phyloP scores from a whole-genome alignment of 2,797 vertebrate genomes.

The Garrulus glandarius region DNA sequence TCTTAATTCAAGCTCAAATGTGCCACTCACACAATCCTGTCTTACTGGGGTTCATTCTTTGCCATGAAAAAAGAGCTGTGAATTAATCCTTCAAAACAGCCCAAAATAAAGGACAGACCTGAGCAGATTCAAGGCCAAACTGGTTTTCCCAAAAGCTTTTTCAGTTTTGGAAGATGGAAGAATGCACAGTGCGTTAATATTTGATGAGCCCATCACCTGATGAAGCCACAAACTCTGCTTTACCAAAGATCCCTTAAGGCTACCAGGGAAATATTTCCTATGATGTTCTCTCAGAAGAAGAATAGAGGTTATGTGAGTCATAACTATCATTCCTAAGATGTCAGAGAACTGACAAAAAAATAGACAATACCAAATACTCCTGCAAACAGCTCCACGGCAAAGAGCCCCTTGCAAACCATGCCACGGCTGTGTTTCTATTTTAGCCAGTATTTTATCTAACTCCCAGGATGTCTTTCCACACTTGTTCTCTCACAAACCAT shows the following conservation, averaged over 20 bases:
- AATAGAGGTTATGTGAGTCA: not conserved
- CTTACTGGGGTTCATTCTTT: not conserved
- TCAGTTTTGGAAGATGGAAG: not conserved
- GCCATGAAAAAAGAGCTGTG: not conserved
- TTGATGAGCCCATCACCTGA: not conserved
- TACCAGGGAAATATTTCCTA: not conserved
- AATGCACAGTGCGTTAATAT: not conserved
- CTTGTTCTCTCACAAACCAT: not conserved
- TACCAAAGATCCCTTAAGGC: not conserved
- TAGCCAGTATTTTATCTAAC: not conserved
- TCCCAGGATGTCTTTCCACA: not conserved
- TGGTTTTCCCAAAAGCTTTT: not conserved
- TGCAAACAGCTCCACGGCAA: not conserved
- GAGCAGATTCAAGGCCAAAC: not conserved
- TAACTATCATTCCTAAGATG: not conserved
- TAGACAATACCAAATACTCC: not conserved
- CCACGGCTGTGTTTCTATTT: not conserved
- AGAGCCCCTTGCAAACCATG: not conserved
- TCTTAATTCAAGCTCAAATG: not conserved
- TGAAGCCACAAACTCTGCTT: not conserved
- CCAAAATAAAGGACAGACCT: not conserved
- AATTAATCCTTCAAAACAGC: not conserved
- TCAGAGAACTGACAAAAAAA: slow-evolving; percentile 1
- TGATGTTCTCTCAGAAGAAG: not conserved
- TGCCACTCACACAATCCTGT: not conserved